Conservation (phyloP, 2,113 vertebrate genomes). For the Gymnogyps californianus region DNA sequence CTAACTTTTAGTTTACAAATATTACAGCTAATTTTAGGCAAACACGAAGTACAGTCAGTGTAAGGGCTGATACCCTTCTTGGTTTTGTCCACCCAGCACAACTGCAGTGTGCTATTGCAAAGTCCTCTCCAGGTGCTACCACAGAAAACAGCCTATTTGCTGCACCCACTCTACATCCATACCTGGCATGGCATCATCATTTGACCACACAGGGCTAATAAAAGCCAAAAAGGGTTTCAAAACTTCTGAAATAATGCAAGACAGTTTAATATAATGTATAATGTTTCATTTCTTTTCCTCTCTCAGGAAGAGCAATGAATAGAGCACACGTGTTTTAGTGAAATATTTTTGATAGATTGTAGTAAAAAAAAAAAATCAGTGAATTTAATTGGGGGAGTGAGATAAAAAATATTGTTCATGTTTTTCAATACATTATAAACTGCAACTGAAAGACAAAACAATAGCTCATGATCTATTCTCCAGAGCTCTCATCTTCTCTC, state of each 20-base stretch:
- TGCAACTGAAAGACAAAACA: background rate
- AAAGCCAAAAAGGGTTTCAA: background rate
- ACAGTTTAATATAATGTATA: background rate
- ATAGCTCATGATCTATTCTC: background rate
- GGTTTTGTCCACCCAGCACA: background rate
- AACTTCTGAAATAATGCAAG: background rate
- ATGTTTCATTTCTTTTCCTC: background rate
- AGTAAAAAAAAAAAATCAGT: background rate
- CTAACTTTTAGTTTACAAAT: background rate
- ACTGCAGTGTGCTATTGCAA: background rate
- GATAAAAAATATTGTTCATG: background rate
- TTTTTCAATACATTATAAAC: background rate
- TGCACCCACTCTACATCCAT: fast-evolving
- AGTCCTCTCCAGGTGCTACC: background rate
- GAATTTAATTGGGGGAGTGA: background rate
- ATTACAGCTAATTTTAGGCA: background rate
- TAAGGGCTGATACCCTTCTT: background rate
- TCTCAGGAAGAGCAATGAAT: background rate
- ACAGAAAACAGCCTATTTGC: background rate
- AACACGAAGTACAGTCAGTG: background rate
- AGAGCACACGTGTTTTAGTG: background rate
- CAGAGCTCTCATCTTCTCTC: background rate
- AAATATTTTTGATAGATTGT: background rate
- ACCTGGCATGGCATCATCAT: background rate
- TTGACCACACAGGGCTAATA: background rate